Base-by-base conservation (phyloP, 1,140 invertebrate genomes). In the Schlechtendalia chinensis region DNA sequence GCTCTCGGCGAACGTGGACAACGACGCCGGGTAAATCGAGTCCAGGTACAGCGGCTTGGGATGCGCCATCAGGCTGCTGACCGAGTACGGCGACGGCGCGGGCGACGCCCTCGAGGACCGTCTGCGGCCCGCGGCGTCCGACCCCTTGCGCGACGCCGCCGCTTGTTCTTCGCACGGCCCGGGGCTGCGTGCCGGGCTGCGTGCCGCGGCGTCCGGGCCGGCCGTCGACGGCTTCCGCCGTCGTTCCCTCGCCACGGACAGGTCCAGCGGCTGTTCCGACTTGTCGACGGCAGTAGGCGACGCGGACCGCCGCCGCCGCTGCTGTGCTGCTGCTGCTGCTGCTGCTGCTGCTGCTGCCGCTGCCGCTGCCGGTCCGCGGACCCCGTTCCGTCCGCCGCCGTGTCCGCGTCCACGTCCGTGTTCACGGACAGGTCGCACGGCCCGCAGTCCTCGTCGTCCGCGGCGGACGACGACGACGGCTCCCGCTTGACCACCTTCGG, bases 11-110 rank as follows among this genome's bases (percentile, higher is more conserved):
- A 91, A 90, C 17, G 87, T 86, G 16, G 89, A 86, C 85, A 91
- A 89, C 72, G 86, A 82, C 0, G 88, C 22, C 1, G n/a, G 91
- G 87, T 93, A 93, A 87, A 93, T 89, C 1, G 91, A 89, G 82
- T 92, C 91, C 19, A 94, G 86, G 47, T 94, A 87, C 86, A 93
- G 89, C 0, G 93, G 93, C 84, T 94, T 91, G 17, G 93, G 92
- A 82, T 93, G 94, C 1, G 91, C 91, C 88, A 94, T 90, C n/a
- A 89, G 88, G 19, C 88, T 19, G 89, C 89, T 84, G 89, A 86
- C 0, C 89, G 88, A 29, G 91, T 90, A 19, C 90, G 91, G 17
- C 45, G 90, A 90, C 79, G 89, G 87, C 5, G 88, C 89, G 89
- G 85, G 92, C 90, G 83, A 91, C 90, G 5, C 86, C 88, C 6